Percentiles rank a stretch among this genome's conserved stretches.
These are phyloP conservation scores for Pan paniscus DNA, from an alignment of 2,113 vertebrate genomes.

Conservation along the genomic window DNA sequence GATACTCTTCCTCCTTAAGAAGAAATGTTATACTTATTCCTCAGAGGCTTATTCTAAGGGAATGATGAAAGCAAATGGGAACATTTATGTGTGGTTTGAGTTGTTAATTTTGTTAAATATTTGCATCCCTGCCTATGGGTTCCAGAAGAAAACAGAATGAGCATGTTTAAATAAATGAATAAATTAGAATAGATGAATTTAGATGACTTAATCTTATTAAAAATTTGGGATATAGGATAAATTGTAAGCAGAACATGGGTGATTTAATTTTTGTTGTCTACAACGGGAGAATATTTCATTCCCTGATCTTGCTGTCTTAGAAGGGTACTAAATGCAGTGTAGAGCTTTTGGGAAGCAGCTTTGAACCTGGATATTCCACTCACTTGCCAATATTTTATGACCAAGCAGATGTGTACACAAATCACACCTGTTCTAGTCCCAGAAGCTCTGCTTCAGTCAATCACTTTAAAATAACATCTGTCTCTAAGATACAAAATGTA, in stretches of 20 bases:
- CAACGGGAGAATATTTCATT: not conserved
- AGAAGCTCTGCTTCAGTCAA: constrained; percentile 72
- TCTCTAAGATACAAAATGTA: constrained; percentile 73
- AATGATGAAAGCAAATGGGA: constrained; percentile 16
- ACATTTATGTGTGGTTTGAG: not conserved
- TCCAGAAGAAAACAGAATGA: not conserved
- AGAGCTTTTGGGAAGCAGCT: constrained; percentile 56
- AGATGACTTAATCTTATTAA: constrained; percentile 41
- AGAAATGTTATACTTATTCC: not conserved
- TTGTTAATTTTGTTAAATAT: constrained; percentile 52
- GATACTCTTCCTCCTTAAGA: not conserved
- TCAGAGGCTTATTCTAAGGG: not conserved
- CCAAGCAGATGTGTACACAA: constrained; percentile 77
- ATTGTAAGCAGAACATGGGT: not conserved
- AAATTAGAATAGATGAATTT: not conserved
- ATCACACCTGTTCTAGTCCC: constrained; percentile 76
- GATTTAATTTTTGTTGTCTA: constrained; percentile 47
- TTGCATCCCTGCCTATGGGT: not conserved
- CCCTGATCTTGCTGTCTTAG: not conserved
- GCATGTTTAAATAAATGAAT: constrained; percentile 32
- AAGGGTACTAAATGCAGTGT: constrained; percentile 4
- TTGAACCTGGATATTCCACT: constrained; percentile 58
- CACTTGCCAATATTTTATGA: constrained; percentile 73
- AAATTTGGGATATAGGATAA: not conserved
- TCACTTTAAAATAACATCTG: constrained; percentile 80